Percentiles rank a stretch among this genome's conserved stretches.
These are phyloP conservation scores for Plagodis pulveraria DNA, from an alignment of 2,888 invertebrate genomes.

Conservation along the genomic window DNA sequence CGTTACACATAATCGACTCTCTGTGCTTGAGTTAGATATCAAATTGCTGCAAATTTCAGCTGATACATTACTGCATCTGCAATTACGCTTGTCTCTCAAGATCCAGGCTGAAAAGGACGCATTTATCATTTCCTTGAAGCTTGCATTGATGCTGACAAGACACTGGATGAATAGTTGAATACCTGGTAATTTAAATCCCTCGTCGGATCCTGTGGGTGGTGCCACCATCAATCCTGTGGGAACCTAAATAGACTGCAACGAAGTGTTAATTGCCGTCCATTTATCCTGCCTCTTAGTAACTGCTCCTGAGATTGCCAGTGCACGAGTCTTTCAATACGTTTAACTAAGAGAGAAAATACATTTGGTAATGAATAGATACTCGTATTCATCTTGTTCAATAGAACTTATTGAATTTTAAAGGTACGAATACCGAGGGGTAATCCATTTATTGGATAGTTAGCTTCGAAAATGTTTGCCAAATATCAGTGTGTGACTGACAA, in stretches of 20 bases:
- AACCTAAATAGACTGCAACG: conserved; percentile 42
- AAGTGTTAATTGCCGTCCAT: conserved; percentile 60
- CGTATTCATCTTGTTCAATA: too few relatives aligned
- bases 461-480: too few relatives aligned
- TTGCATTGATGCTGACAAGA: conserved; percentile 61
- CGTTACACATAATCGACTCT: conserved; percentile 1
- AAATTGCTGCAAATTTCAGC: conserved; percentile 8
- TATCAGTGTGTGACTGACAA: too few relatives aligned
- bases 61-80: conserved; percentile 31
- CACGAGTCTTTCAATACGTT: conserved; percentile 34
- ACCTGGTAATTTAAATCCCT: conserved; percentile 68
- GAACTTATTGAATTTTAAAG: too few relatives aligned
- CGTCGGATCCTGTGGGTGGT: conserved; percentile 63
- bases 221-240: conserved; percentile 60
- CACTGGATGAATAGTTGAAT: conserved; percentile 71
- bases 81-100: conserved; percentile 65
- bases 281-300: conserved; percentile 52
- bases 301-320: conserved; percentile 42
- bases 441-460: too few relatives aligned
- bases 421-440: too few relatives aligned
- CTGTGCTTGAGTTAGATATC: conserved; percentile 4
- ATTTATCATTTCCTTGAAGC: conserved; percentile 69
- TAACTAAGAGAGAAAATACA: neutral
- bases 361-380: neutral
- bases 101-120: conserved; percentile 66